Conservation (phyloP, 2,888 invertebrate genomes). For the Camponotus fellah region DNA sequence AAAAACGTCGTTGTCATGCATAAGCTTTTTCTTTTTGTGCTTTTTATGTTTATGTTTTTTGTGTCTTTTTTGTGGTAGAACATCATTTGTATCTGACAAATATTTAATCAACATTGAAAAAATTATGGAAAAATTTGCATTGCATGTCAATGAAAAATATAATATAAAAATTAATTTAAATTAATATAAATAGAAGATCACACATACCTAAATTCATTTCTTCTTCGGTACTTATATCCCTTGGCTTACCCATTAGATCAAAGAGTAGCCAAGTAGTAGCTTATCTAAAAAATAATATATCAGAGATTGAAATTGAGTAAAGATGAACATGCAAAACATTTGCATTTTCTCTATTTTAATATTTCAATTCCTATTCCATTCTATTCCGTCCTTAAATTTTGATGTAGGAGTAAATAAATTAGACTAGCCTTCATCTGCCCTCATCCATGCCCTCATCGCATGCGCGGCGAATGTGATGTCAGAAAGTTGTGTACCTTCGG, state of each 20-base stretch:
- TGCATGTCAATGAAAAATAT: background rate
- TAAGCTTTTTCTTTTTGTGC: slow-evolving; percentile 88
- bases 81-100: slow-evolving; percentile 67
- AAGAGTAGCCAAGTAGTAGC: background rate
- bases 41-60: slow-evolving; percentile 90
- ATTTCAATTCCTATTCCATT: background rate
- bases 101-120: background rate
- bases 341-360: background rate
- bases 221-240: slow-evolving; percentile 79
- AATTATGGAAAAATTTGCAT: background rate
- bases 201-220: slow-evolving; percentile 74
- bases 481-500: no score
- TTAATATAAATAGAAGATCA: slow-evolving; percentile 29
- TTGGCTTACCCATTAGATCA: slow-evolving; percentile 77
- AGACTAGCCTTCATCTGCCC: no score
- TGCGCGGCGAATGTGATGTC: no score
- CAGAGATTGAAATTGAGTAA: background rate
- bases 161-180: background rate
- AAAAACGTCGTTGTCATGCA: slow-evolving; percentile 87
- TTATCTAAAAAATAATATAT: background rate
- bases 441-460: no score
- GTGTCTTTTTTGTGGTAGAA: slow-evolving; percentile 88
- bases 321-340: background rate
- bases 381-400: background rate
- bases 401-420: background rate